Base-by-base conservation (phyloP, 2,797 vertebrate genomes). In the Coccyzus lansbergi region DNA sequence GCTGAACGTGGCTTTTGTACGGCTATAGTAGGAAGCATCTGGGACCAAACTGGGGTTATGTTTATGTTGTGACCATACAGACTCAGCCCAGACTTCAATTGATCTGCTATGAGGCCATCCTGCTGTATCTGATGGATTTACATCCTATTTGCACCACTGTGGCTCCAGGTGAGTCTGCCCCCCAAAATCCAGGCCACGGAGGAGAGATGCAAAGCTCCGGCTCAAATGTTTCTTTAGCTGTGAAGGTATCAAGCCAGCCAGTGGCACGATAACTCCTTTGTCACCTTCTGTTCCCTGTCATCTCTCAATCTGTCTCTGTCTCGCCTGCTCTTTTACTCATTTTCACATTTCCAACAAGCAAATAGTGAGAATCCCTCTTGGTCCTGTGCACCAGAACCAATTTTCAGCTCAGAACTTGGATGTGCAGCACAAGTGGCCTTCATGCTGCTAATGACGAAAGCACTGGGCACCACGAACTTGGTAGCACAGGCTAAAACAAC, bases 401-500 rank as follows among this genome's bases (percentile, higher is more conserved):
- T 76, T 79, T 58, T 36, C 52, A 68, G 36, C 71, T 71, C 76
- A 55, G 63, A 38, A 26, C 29, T 36, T 24, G 44, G 49, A 31
- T 59, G 34, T 31, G 53, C 25, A 40, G 15, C 26, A n/a, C 38
- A 46, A 26, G n/a, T 5, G 40, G 15, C 26, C 21, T 2, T 0
- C 4, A 69, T 26, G 34, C 58, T 0, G 0, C 31, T 42, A 56
- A 26, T 0, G 4, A 12, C 1, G 2, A 44, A 22, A 12, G 25
- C 1, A 0, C 42, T 14, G 80, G 48, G 28, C 33, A 21, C 24
- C 1, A 0, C 21, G n/a, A 64, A 31, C 36, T 20, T 16, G 40
- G 14, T 31, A 38, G 38, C 16, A 7, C 0, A 0, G 72, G 42
- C 33, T 48, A 38, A 74, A 81, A 8, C 46, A 55, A 69, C 33